phyloP scores from a whole-genome alignment of 2,888 invertebrate genomes.

The Oxystoma pomonae region DNA sequence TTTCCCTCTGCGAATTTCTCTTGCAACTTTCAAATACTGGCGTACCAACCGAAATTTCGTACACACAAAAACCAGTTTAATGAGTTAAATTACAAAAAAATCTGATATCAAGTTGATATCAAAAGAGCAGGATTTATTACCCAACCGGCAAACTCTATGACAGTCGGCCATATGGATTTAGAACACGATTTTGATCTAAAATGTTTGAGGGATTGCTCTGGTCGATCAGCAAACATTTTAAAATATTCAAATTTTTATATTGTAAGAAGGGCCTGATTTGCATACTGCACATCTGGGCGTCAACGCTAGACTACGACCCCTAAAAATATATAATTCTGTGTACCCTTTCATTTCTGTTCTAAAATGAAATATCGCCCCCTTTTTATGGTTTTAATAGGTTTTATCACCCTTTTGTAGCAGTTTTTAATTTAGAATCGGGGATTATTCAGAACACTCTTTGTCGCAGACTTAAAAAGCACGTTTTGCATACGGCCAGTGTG shows the following conservation, averaged over 20 bases:
- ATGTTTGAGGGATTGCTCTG: slow-evolving; percentile 5
- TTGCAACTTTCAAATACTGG: background rate
- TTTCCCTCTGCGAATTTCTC: background rate
- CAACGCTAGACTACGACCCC: slow-evolving; percentile 17
- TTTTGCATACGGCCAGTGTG: slow-evolving; percentile 10
- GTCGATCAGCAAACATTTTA: slow-evolving; percentile 16
- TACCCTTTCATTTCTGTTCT: slow-evolving; percentile 14
- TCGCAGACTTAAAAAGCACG: background rate
- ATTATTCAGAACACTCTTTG: slow-evolving; percentile 6
- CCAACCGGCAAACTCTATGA: background rate
- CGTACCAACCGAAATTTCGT: slow-evolving; percentile 1
- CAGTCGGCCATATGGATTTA: background rate
- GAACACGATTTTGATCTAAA: background rate
- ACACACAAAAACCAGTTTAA: background rate
- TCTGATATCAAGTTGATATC: slow-evolving; percentile 10
- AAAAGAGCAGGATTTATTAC: slow-evolving; percentile 17
- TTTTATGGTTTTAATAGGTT: slow-evolving; percentile 40
- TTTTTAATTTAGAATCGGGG: slow-evolving; percentile 31
- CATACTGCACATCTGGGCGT: slow-evolving; percentile 27
- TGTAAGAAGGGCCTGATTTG: slow-evolving; percentile 25
- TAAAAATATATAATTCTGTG: slow-evolving; percentile 24
- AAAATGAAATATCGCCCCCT: slow-evolving; percentile 18
- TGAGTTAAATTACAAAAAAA: slow-evolving; percentile 5
- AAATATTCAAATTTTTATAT: slow-evolving; percentile 28
- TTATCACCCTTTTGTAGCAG: slow-evolving; percentile 38